A percentile compares a stretch with the other conserved stretches of the same genome.
Evolutionary conservation across 2,888 invertebrate genomes (phyloP).

Genomic region (Eupeodes luniger): DNA sequence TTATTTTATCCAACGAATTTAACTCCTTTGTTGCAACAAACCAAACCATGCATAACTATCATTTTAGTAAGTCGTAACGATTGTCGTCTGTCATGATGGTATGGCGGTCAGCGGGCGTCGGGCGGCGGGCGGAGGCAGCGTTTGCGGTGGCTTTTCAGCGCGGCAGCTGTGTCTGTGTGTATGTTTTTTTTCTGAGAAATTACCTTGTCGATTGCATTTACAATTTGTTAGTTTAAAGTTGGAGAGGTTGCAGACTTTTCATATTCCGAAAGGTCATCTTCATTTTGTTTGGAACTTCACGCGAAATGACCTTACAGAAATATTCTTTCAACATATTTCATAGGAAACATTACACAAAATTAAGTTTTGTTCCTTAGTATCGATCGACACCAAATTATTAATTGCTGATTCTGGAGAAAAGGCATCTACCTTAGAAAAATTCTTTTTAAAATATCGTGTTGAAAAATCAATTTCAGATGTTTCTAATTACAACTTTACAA

Average conservation of each 20-base stretch:
- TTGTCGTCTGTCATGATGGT: slow-evolving; percentile 52
- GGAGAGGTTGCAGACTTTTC: slow-evolving; percentile 30
- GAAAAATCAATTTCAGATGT: too few relatives aligned
- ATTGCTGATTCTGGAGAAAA: too few relatives aligned
- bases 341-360: neutral
- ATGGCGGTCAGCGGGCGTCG: neutral
- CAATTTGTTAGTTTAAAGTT: slow-evolving; percentile 40
- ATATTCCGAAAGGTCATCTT: slow-evolving; percentile 57
- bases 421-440: too few relatives aligned
- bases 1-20: slow-evolving; percentile 65
- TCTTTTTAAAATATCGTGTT: too few relatives aligned
- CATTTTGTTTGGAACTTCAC: neutral
- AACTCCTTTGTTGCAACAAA: slow-evolving; percentile 49
- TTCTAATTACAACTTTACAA: too few relatives aligned
- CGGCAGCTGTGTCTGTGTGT: neutral
- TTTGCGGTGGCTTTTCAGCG: neutral
- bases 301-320: slow-evolving; percentile 56
- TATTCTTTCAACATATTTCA: slow-evolving; percentile 32
- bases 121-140: too few relatives aligned
- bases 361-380: too few relatives aligned
- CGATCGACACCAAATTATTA: too few relatives aligned
- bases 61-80: slow-evolving; percentile 63
- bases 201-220: slow-evolving; percentile 55
- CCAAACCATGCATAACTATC: slow-evolving; percentile 61
- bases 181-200: slow-evolving; percentile 52